These are phyloP conservation scores for Lucinisca nassula DNA, from an alignment of 2,888 invertebrate genomes.

Conservation along the genomic window DNA sequence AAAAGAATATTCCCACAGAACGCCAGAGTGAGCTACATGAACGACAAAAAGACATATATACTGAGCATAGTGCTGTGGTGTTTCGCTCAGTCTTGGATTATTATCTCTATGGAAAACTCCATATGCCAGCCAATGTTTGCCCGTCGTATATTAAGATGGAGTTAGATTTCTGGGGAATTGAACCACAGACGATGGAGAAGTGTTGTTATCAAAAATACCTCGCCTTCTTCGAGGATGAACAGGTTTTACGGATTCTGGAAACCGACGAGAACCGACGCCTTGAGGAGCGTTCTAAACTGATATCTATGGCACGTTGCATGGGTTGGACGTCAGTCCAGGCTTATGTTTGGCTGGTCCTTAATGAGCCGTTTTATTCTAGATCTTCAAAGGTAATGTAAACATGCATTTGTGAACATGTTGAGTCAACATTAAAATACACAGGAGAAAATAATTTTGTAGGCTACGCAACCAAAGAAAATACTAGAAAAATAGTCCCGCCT, in stretches of 20 bases:
- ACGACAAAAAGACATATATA: constrained; percentile 14
- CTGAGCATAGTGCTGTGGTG: constrained; percentile 35
- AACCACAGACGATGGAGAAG: constrained; percentile 49
- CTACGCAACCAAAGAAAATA: no score
- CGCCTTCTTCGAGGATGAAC: constrained; percentile 62
- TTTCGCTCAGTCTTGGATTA: constrained; percentile 47
- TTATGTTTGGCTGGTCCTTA: constrained; percentile 68
- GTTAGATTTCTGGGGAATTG: constrained; percentile 70
- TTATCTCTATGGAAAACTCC: constrained; percentile 43
- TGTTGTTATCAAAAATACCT: constrained; percentile 71
- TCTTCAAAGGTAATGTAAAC: constrained; percentile 73
- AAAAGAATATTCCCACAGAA: neutral
- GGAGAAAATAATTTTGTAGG: no score
- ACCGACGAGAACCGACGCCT: constrained; percentile 48
- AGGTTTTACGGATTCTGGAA: constrained; percentile 61
- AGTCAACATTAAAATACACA: no score
- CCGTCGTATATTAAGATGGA: constrained; percentile 49
- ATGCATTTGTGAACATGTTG: no score
- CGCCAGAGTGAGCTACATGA: neutral
- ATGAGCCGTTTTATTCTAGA: constrained; percentile 69
- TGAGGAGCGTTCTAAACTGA: constrained; percentile 36
- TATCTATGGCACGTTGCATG: neutral
- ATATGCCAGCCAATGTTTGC: constrained; percentile 45
- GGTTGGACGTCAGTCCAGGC: constrained; percentile 67
- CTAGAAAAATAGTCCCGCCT: no score